Conservation (phyloP, 2,888 invertebrate species). For the Stenodema calcarata region DNA sequence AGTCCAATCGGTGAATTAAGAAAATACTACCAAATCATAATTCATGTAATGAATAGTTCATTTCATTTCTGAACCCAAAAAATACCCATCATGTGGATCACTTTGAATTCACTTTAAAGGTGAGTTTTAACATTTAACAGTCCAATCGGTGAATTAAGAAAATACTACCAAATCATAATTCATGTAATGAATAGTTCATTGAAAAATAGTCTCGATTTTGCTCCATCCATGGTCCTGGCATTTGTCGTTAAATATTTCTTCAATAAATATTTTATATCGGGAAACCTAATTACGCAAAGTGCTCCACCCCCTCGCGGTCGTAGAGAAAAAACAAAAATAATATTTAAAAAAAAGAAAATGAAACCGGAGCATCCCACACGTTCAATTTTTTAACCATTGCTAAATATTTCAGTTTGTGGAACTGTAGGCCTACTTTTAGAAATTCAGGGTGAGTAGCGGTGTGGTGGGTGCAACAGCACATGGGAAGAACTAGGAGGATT, state of each 20-base stretch:
- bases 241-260: background rate
- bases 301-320: background rate
- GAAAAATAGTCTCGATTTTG: background rate
- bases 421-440: background rate
- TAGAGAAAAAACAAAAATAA: background rate
- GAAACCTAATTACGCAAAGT: slow-evolving; percentile 6
- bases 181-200: no score
- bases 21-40: no score
- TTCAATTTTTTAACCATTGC: background rate
- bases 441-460: background rate
- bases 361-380: background rate
- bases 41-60: no score
- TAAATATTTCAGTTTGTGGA: slow-evolving; percentile 3
- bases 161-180: no score
- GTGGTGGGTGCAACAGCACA: background rate
- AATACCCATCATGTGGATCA: no score
- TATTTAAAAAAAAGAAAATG: background rate
- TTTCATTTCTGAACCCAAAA: no score
- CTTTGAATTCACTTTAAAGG: no score
- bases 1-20: no score
- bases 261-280: background rate
- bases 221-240: background rate
- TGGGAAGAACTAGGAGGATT: background rate
- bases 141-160: no score
- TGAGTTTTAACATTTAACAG: no score